A percentile compares a stretch with the other conserved stretches of the same genome.
Conservation (phyloP, 53 echinoderm and acorn worm genomes). For the Astropecten irregularis region DNA sequence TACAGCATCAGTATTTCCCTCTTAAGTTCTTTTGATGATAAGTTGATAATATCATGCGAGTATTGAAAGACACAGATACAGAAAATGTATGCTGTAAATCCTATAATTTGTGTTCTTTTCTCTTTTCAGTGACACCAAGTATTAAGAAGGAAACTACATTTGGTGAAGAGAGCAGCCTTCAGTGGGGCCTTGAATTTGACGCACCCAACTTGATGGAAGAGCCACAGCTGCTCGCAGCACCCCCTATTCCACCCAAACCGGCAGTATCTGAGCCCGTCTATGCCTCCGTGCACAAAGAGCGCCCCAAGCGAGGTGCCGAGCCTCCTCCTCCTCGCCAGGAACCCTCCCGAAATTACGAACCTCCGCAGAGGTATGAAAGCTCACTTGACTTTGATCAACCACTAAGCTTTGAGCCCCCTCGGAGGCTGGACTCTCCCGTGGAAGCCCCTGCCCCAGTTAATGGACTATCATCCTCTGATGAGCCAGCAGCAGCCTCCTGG, state of each 20-base stretch:
- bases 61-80: too few relatives aligned
- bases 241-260: constrained; percentile 43
- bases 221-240: constrained; percentile 29
- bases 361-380: not conserved
- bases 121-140: constrained; percentile 19
- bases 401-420: not conserved
- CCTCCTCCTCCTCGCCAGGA: not conserved
- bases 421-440: constrained; percentile 1
- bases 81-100: too few relatives aligned
- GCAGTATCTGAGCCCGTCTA: constrained; percentile 62
- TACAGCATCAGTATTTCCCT: too few relatives aligned
- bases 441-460: constrained; percentile 8
- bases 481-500: constrained; percentile 27
- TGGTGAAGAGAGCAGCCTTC: constrained; percentile 33
- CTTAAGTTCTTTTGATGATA: not conserved
- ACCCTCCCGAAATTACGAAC: not conserved
- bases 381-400: not conserved
- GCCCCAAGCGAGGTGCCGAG: not conserved
- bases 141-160: constrained; percentile 43
- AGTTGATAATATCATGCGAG: too few relatives aligned
- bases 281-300: constrained; percentile 70
- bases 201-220: constrained; percentile 54
- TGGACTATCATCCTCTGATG: constrained; percentile 16
- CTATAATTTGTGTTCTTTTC: not conserved
- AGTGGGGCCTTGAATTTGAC: constrained; percentile 43